Conservation (phyloP, 2,888 invertebrate genomes). For the Ophraella communa region DNA sequence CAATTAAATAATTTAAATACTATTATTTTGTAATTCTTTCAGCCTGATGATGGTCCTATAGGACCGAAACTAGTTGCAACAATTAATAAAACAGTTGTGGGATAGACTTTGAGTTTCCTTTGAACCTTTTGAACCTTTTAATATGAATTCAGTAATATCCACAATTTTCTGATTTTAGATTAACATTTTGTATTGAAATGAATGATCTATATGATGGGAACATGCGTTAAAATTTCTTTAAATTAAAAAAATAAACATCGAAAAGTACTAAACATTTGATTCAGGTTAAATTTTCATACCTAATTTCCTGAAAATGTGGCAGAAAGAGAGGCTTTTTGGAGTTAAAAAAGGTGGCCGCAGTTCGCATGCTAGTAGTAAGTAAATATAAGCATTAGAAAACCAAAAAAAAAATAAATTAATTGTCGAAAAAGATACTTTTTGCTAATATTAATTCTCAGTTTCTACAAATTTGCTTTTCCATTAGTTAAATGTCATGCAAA, state of each 20-base stretch:
- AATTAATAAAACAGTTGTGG: too few relatives aligned
- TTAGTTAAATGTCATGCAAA: too few relatives aligned
- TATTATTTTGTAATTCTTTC: too few relatives aligned
- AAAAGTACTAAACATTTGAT: constrained; percentile 10
- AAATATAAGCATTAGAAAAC: constrained; percentile 35
- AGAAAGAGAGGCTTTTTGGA: constrained; percentile 54
- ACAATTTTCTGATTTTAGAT: background rate
- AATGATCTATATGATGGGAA: constrained; percentile 5
- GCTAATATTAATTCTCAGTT: background rate
- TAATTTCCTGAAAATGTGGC: constrained; percentile 52
- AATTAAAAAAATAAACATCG: constrained; percentile 10
- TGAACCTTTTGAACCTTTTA: too few relatives aligned
- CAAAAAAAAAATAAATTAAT: background rate
- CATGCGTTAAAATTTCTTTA: background rate
- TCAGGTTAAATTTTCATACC: constrained; percentile 48
- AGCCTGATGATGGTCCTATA: too few relatives aligned
- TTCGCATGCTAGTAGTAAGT: constrained; percentile 50
- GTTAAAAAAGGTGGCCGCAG: constrained; percentile 50
- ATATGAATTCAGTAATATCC: too few relatives aligned
- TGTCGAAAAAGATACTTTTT: background rate
- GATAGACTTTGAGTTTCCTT: too few relatives aligned
- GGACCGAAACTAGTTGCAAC: too few relatives aligned
- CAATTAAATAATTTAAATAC: too few relatives aligned
- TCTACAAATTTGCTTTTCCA: background rate
- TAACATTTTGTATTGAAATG: background rate